Base-by-base conservation (phyloP, 1,140 invertebrate genomes). In the Cotesia chilonis region DNA sequence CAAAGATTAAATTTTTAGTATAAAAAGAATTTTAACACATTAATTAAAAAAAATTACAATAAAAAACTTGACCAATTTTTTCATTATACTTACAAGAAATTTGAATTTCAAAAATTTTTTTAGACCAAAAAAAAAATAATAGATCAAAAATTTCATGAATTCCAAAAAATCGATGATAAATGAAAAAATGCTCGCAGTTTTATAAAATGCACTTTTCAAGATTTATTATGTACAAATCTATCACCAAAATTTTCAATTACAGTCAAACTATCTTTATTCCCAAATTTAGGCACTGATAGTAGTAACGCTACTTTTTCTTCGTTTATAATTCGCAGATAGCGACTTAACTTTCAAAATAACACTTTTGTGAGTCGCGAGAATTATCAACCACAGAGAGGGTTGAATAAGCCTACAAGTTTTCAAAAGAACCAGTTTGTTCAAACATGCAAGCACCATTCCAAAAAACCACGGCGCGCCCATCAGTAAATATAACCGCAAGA, bases 391-490 rank as follows among this genome's bases (percentile, higher is more conserved):
- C 0, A 83, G 60, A 28, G 78, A 73, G 5, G 83, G 83, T 71
- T 83, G 81, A 10, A 80, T 65, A 60, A 80, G 69, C 20, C 79
- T 71, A 41, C 83, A 84, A 41, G 80, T 70, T 64, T 83, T 83
- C 2, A 83, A 51, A 0, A 81, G 12, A 9, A 79, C 74, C 0
- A 83, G 72, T 12, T 80, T 71, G 68, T 83, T 82, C 35, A 82
- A 3, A 37, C 79, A 82, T 0, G 81, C 83, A 1, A 79, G 54
- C 1, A 83, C 59, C 28, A 74, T 73, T 0, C 82, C 83, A 47
- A 83, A 83, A 52, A 83, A 83, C 83, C 83, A 84, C 0, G 83
- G 83, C 0, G 83, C 76, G 2, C 83, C 82, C 83, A 83, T 84
- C 17, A 83, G 63, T 0, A 83, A 52, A 41, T 84, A 84, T n/a